These are phyloP conservation scores for Ganaspis brasiliensis DNA, from an alignment of 2,888 invertebrate species.

Conservation along the genomic window DNA sequence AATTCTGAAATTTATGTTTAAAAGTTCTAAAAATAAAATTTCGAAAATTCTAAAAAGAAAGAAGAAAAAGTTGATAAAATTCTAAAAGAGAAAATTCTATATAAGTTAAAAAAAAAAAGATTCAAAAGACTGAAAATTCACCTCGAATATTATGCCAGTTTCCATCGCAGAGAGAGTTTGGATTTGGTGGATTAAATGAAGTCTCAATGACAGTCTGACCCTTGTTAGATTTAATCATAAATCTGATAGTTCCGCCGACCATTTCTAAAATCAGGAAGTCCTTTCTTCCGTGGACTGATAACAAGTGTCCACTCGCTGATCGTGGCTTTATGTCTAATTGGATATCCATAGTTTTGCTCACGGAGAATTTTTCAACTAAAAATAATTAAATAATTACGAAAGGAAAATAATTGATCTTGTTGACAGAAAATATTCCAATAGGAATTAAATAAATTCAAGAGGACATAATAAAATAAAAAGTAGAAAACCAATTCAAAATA, in stretches of 20 bases:
- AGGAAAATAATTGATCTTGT: no score
- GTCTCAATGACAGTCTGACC: slow-evolving; percentile 87
- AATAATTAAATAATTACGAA: no score
- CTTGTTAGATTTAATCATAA: slow-evolving; percentile 91
- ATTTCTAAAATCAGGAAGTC: slow-evolving; percentile 93
- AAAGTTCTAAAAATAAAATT: no score
- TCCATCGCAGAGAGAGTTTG: slow-evolving; percentile 93
- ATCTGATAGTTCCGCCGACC: slow-evolving; percentile 91
- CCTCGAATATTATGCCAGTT: slow-evolving; percentile 95
- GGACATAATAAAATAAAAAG: slow-evolving; percentile 14
- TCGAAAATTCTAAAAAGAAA: no score
- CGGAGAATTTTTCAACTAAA: slow-evolving; percentile 87
- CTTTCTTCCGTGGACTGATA: slow-evolving; percentile 90
- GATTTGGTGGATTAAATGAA: slow-evolving; percentile 85
- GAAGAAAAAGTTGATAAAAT: no score
- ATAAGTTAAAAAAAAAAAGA: background rate
- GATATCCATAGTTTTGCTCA: slow-evolving; percentile 90
- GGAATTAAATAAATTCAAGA: background rate
- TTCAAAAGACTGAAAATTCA: slow-evolving; percentile 69
- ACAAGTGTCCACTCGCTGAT: slow-evolving; percentile 90
- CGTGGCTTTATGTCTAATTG: slow-evolving; percentile 94
- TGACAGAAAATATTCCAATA: no score
- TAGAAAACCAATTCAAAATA: slow-evolving; percentile 60
- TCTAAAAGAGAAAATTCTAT: no score
- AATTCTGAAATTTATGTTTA: no score